Conservation (phyloP, 2,113 vertebrate species). For the Grantiella picta region DNA sequence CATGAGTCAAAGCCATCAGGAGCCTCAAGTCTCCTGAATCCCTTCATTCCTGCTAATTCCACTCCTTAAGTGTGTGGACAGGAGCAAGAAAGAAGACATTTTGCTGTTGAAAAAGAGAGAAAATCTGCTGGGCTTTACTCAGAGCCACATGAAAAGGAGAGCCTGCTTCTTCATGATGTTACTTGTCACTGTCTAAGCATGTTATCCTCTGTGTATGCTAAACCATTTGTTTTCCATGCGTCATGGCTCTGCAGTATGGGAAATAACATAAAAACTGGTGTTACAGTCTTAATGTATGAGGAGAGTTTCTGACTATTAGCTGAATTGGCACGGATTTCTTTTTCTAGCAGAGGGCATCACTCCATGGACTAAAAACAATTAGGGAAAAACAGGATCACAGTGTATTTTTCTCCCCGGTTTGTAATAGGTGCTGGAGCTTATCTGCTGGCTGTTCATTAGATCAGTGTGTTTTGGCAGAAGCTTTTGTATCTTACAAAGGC, state of each 20-base stretch:
- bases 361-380: not conserved
- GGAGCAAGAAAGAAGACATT: not conserved
- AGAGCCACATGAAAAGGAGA: not conserved
- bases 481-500: not conserved
- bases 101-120: not conserved
- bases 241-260: not conserved
- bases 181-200: not conserved
- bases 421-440: not conserved
- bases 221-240: not conserved
- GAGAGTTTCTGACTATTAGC: not conserved
- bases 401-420: not conserved
- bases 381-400: not conserved
- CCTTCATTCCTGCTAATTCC: not conserved
- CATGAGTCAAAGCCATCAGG: not conserved
- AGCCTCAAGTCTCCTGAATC: not conserved
- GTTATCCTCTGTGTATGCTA: not conserved
- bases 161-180: not conserved
- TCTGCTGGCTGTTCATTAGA: not conserved
- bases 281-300: not conserved
- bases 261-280: not conserved
- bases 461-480: not conserved
- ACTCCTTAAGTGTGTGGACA: not conserved
- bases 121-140: slow-evolving; percentile 7
- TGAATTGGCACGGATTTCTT: not conserved
- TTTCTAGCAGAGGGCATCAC: not conserved